Evolutionary conservation across 1,140 invertebrate species (phyloP).

Genomic region (Anastatus disparis): DNA sequence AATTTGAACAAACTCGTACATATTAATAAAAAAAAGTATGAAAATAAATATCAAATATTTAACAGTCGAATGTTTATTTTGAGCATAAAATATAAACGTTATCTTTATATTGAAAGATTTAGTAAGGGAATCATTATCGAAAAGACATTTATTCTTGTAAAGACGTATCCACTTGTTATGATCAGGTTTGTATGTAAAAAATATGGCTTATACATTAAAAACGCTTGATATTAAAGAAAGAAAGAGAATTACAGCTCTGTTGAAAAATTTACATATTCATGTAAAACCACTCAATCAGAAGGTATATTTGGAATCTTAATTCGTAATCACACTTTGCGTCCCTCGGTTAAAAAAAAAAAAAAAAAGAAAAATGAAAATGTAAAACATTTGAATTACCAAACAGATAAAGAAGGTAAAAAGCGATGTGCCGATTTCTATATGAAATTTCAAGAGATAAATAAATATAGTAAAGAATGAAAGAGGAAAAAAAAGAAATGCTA

Average conservation of each 20-base stretch:
- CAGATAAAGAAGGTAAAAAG: too few relatives aligned
- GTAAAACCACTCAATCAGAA: slow-evolving; percentile 15
- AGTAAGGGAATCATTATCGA: background rate
- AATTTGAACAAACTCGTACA: too few relatives aligned
- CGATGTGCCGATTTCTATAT: too few relatives aligned
- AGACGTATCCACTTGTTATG: background rate
- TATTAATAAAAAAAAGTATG: too few relatives aligned
- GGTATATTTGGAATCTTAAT: slow-evolving; percentile 3
- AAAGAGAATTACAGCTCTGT: background rate
- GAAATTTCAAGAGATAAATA: too few relatives aligned
- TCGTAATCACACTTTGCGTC: slow-evolving; percentile 11
- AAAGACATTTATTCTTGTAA: background rate
- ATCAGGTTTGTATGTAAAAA: too few relatives aligned
- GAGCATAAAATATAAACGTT: background rate
- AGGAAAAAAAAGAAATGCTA: too few relatives aligned
- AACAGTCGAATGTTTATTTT: background rate
- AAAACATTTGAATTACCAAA: too few relatives aligned
- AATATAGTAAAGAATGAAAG: too few relatives aligned
- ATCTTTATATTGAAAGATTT: background rate
- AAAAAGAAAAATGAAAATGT: background rate
- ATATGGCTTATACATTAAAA: too few relatives aligned
- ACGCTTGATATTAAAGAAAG: slow-evolving; percentile 1
- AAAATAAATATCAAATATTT: background rate
- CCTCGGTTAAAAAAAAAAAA: background rate
- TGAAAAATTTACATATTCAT: slow-evolving; percentile 25